Conservation (phyloP, 2,113 vertebrate genomes). For the Oxyura jamaicensis region DNA sequence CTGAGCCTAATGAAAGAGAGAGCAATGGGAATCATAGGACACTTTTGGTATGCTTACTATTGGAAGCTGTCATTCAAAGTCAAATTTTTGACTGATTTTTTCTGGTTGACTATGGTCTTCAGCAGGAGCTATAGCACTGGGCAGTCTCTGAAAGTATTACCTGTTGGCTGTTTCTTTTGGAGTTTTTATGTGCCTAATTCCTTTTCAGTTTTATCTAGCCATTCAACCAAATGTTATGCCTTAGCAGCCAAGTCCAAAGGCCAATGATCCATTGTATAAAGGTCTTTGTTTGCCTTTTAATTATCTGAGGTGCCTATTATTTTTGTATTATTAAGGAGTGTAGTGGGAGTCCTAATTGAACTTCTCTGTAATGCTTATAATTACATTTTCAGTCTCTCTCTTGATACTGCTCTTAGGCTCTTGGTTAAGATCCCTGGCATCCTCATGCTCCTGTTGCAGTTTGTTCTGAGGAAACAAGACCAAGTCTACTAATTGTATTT, state of each 20-base stretch:
- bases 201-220: background rate
- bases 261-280: background rate
- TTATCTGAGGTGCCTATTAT: background rate
- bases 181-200: background rate
- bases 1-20: background rate
- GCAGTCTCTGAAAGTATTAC: background rate
- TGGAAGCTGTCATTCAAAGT: background rate
- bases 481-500: background rate
- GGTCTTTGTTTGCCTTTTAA: background rate
- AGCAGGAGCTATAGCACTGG: background rate
- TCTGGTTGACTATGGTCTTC: background rate
- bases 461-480: background rate
- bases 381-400: background rate
- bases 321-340: background rate
- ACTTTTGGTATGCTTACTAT: background rate
- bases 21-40: background rate
- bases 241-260: background rate
- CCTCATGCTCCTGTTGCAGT: background rate
- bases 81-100: background rate
- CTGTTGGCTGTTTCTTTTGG: background rate
- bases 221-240: background rate
- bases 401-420: background rate
- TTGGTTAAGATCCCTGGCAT: background rate
- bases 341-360: background rate
- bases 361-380: background rate